Evolutionary conservation across 1,140 invertebrate species (phyloP).

Genomic region (Thalassaphorura encarpata): DNA sequence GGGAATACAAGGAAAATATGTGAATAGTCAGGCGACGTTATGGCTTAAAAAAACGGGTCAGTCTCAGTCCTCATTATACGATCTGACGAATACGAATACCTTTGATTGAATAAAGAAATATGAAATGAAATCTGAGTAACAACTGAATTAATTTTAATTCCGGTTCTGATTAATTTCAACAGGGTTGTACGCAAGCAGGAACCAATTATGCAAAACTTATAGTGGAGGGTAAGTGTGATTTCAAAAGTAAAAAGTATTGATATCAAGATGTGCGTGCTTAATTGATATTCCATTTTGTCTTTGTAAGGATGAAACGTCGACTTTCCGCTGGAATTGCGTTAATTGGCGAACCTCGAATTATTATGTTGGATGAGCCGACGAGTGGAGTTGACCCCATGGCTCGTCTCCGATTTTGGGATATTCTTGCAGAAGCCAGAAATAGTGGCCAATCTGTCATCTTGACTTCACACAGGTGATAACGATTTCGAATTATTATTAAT

Average conservation of each 20-base stretch:
- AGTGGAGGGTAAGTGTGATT: no score
- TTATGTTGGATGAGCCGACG: constrained; percentile 50
- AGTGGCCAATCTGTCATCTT: constrained; percentile 31
- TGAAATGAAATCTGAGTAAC: no score
- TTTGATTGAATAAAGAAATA: no score
- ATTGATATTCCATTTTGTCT: no score
- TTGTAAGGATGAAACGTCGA: constrained; percentile 77
- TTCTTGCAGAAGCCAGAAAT: constrained; percentile 15
- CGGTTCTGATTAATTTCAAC: no score
- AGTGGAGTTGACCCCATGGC: constrained; percentile 38
- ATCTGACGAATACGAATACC: no score
- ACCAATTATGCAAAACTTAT: neutral
- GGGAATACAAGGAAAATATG: constrained; percentile 38
- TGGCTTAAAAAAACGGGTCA: constrained; percentile 18
- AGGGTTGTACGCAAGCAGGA: neutral
- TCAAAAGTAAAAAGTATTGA: no score
- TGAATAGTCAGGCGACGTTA: constrained; percentile 38
- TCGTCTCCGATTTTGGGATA: constrained; percentile 40
- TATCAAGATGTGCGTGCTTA: no score
- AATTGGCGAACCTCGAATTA: constrained; percentile 56
- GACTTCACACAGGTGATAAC: constrained; percentile 34
- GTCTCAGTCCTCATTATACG: no score
- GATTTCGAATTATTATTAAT: neutral
- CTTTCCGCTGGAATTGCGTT: constrained; percentile 71
- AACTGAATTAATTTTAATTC: no score